Base-by-base conservation (phyloP, 2,888 invertebrate genomes). In the Hirtodrosophila confusa region DNA sequence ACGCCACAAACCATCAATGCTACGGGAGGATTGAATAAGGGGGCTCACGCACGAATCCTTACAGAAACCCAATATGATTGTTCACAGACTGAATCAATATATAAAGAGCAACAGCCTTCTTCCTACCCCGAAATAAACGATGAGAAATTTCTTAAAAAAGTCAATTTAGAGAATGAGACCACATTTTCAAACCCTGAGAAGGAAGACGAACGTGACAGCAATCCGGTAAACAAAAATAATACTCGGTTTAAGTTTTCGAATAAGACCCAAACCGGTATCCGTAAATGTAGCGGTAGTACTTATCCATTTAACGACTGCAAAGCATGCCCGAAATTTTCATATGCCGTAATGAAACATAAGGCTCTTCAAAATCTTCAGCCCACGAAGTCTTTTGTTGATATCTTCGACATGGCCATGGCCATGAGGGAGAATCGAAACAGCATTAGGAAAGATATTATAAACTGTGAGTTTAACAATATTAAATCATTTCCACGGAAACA, bases 351-450 rank as follows among this genome's bases (percentile, higher is more conserved):
- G 0, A 51, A 54, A 10, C 49, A 8, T 7, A 53, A 40, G 7
- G 10, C 31, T 0, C n/a, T 47, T 0, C 12, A 60, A 10, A 29
- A 24, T 1, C 9, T 36, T 2, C 35, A 49, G 4, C 48, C 61
- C 6, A 68, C 61, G 3, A 29, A 31, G 24, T 69, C 70, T 0
- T 63, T 63, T 31, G 43, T 55, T 0, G 10, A 56, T 8, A n/a
- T 41, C 9, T 36, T 70, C 7, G 35, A 63, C 3, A 31, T 69
- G 43, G 55, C 51, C 2, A 23, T 55, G 7, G 24, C 43, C 0
- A 5, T 69, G 3, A 50, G 24, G 10, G 8, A 39, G 6, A 69
- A 56, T 8, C 7, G 31, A n/a, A 2, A 10, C 7, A 3, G 2
- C 3, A 12, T 40, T 7, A 33, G 29, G 9, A 29, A 31, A 10